Evolutionary conservation across 1,140 invertebrate genomes (phyloP), one percentile per base, ranked within the genome.

Genomic region (Cotesia chilonis): DNA sequence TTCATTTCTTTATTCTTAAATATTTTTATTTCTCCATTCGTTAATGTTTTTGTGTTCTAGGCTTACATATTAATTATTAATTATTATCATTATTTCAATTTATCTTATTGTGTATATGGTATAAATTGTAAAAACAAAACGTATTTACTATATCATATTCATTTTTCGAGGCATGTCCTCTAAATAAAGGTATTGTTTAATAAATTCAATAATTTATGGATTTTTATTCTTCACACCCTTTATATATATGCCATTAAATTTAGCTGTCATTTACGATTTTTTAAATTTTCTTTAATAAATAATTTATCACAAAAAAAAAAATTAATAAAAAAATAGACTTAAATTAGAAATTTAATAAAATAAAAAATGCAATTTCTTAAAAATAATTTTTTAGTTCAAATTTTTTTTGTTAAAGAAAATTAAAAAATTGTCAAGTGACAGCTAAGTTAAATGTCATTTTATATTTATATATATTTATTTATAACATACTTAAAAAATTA

Each of bases 101-200:
- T 35, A 57, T 55, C 7, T 78, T 81, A 81, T 82, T 79, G 78
- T 81, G 81, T 82, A 81, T 77, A 82, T 82, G 76, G 74, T 81
- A 81, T 81, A 77, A 80, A 82, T 81, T 82, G 81, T 82, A 82
- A 82, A 81, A 80, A 81, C 75, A 69, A 82, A 61, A 63, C 41
- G 74, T 82, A 82, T 81, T 82, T 80, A 81, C 80, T 82, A 81
- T 80, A 82, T 79, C 77, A 78, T 81, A 82, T 82, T 82, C 80
- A 82, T 81, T 81, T 82, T 68, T 77, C 71, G 77, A 74, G 80
- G 77, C 75, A 41, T 73, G 71, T 77, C 76, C 75, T 78, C 73
- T 74, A 76, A 78, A 81, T 80, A 77, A 82, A 78, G 77, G 81
- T 81, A 82, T 80, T 82, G 81, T 82, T 82, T 82, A 80, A 81